These are phyloP conservation scores for Ellobius talpinus DNA, from an alignment of 2,113 vertebrate species.

Conservation along the genomic window DNA sequence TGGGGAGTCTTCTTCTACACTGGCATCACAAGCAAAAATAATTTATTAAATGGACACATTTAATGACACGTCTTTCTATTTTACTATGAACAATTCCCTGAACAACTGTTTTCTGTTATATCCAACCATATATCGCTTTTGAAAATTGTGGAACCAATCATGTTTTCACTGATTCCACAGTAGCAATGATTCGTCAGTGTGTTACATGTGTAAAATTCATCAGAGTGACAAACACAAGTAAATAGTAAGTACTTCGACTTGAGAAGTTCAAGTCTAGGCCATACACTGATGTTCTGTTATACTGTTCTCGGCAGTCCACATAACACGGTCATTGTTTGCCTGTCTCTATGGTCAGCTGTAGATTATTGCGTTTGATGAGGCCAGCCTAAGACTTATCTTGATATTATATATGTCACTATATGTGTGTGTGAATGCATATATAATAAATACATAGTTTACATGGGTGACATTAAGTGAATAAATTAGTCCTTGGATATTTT, in stretches of 20 bases:
- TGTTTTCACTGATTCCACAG: neutral
- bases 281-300: neutral
- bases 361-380: too few relatives aligned
- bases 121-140: neutral
- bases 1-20: neutral
- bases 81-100: neutral
- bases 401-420: neutral
- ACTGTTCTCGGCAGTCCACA: too few relatives aligned
- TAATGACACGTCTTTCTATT: neutral
- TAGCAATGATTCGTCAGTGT: neutral
- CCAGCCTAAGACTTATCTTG: neutral
- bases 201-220: neutral
- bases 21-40: neutral
- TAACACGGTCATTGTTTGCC: too few relatives aligned
- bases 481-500: neutral
- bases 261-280: neutral
- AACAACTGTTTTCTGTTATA: neutral
- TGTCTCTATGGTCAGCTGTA: neutral
- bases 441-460: neutral
- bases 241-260: neutral
- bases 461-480: neutral
- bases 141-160: neutral
- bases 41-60: neutral
- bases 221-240: neutral
- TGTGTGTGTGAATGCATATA: too few relatives aligned